Evolutionary conservation across 2,888 invertebrate genomes (phyloP), one percentile per base, ranked within the genome.

Genomic region (Drosophila flavopinicola): DNA sequence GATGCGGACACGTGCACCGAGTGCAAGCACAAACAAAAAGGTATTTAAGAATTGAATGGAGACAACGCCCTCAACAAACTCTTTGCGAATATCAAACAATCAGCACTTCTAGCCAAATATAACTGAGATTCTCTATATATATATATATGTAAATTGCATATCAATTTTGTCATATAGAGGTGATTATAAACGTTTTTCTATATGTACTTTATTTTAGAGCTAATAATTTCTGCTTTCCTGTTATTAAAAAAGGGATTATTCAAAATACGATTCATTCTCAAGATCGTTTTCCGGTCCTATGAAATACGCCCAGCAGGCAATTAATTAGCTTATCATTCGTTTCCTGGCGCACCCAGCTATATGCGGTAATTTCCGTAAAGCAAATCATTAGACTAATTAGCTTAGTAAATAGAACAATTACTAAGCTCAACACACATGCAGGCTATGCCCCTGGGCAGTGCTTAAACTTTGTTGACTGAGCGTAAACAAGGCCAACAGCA

Each of bases 301-400:
- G 25, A 27, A 35, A 35, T 5, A 15, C 7, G 1, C 27, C 20
- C 42, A n/a, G n/a, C 42, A 13, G 23, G 13, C 27, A 35, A 10
- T 30, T 24, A 60, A 67, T 67, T 67, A 47, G 25, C n/a, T 30
- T 20, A 6, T 33, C 30, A 29, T 15, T 63, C n/a, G 53, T 49
- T 37, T 51, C 25, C 38, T 29, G 73, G 15, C 72, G 24, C 74
- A 59, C 72, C 72, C 59, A 56, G 13, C 6, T 35, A 27, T n/a
- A 9, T 15, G 15, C 13, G 30, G 13, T 37, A 54, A 49, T 66
- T 49, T 59, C 33, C 38, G 37, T 39, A 20, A 15, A 41, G 35
- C 45, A 53, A 52, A 52, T 60, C 64, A 75, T 64, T 74, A 79
- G 20, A 64, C 49, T 78, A 83, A 83, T 80, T 85, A 85, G 39